Evolutionary conservation across 2,888 invertebrate genomes (phyloP).

Genomic region (Apotomis turbidana): DNA sequence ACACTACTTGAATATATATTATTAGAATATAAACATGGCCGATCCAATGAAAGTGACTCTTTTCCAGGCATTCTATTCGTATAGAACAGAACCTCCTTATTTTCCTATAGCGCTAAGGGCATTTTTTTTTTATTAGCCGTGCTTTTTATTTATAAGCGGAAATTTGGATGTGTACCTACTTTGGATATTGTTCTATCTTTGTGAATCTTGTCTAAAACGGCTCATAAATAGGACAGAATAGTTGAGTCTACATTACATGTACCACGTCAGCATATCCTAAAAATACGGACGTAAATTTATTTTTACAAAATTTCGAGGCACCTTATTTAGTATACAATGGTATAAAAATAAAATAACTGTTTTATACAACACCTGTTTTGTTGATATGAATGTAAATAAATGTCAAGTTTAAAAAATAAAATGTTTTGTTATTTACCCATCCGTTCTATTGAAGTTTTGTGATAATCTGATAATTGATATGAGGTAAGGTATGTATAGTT

Average conservation of each 20-base stretch:
- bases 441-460: neutral
- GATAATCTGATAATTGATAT: no score
- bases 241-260: conserved; percentile 57
- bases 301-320: conserved; percentile 77
- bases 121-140: conserved; percentile 1
- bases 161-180: conserved; percentile 13
- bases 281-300: conserved; percentile 66
- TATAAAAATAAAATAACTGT: conserved; percentile 78
- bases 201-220: conserved; percentile 2
- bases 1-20: no score
- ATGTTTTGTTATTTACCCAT: conserved; percentile 44
- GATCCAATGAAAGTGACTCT: neutral
- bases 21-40: neutral
- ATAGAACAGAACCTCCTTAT: neutral
- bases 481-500: no score
- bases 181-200: conserved; percentile 20
- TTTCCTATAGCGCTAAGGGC: neutral
- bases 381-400: conserved; percentile 85
- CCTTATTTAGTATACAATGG: conserved; percentile 75
- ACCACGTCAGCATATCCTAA: conserved; percentile 63
- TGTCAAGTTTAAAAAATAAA: conserved; percentile 77
- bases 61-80: neutral
- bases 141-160: conserved; percentile 6
- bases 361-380: conserved; percentile 85
- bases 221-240: conserved; percentile 38